A percentile compares a stretch with the other conserved stretches of the same genome.
phyloP scores from a whole-genome alignment of 2,797 vertebrate species.

The Zenarchopterus dispar region DNA sequence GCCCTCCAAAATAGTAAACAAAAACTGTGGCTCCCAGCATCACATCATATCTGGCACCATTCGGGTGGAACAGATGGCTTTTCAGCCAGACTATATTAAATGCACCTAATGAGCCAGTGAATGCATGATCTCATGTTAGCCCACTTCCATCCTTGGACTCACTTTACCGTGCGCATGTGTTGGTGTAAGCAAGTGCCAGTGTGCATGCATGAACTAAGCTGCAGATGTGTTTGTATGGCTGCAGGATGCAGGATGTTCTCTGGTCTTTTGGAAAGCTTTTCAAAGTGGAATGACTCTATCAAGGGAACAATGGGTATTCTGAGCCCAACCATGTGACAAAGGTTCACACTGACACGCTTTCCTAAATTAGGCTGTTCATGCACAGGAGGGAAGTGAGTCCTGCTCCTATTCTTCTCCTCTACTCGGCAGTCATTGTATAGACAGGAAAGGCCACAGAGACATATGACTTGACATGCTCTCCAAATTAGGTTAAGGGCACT shows the following conservation, averaged over 20 bases:
- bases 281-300: constrained; percentile 71
- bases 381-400: constrained; percentile 74
- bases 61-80: constrained; percentile 74
- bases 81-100: constrained; percentile 78
- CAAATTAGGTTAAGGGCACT: constrained; percentile 79
- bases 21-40: constrained; percentile 60
- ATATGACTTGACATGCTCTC: constrained; percentile 76
- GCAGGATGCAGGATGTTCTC: constrained; percentile 62
- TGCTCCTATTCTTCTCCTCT: constrained; percentile 75
- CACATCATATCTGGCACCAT: constrained; percentile 75
- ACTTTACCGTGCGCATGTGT: constrained; percentile 45
- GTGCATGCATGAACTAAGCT: constrained; percentile 16
- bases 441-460: constrained; percentile 77
- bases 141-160: constrained; percentile 78
- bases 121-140: constrained; percentile 74
- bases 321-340: constrained; percentile 74
- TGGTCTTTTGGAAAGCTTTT: constrained; percentile 53
- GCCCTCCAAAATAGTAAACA: too few relatives aligned
- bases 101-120: constrained; percentile 75
- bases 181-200: constrained; percentile 14
- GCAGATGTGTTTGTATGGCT: constrained; percentile 60
- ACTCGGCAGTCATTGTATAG: constrained; percentile 77
- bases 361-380: constrained; percentile 76
- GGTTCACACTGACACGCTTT: constrained; percentile 83
- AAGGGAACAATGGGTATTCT: constrained; percentile 81